These are phyloP conservation scores for Nasonovia ribisnigri DNA, from an alignment of 2,888 invertebrate species.

Conservation along the genomic window DNA sequence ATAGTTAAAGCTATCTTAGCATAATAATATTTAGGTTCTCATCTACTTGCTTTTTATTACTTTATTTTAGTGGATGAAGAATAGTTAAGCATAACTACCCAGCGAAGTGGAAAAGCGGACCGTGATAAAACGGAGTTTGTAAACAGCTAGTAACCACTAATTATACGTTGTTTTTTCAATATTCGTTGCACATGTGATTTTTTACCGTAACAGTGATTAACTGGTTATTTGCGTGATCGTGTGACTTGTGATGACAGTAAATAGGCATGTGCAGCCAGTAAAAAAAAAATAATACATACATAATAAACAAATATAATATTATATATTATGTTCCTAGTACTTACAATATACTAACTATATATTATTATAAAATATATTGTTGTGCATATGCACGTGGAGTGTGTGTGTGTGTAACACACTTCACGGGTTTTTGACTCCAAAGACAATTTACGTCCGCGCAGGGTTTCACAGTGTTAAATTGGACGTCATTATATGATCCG, in stretches of 20 bases:
- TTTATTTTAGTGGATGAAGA: not conserved
- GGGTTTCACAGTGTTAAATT: conserved; percentile 37
- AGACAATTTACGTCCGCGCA: conserved; percentile 38
- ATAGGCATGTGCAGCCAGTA: not conserved
- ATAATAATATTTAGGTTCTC: not conserved
- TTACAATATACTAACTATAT: not conserved
- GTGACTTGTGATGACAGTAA: conserved; percentile 2
- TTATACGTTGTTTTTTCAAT: not conserved
- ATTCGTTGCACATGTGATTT: conserved; percentile 15
- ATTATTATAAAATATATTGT: not conserved
- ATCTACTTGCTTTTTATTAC: not conserved
- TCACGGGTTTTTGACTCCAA: conserved; percentile 38
- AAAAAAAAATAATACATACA: conserved; percentile 27
- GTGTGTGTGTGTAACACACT: not conserved
- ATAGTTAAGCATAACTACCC: not conserved
- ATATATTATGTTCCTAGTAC: not conserved
- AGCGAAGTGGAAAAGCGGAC: not conserved
- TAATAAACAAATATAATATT: not conserved
- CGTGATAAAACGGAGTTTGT: not conserved
- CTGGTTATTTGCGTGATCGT: conserved; percentile 42
- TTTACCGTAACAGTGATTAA: conserved; percentile 54
- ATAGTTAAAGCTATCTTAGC: not conserved
- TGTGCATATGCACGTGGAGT: no score
- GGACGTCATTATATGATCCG: conserved; percentile 52
- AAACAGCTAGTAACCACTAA: not conserved